Base-by-base conservation (phyloP, 2,888 invertebrate species). In the Temnothorax rugatulus region DNA sequence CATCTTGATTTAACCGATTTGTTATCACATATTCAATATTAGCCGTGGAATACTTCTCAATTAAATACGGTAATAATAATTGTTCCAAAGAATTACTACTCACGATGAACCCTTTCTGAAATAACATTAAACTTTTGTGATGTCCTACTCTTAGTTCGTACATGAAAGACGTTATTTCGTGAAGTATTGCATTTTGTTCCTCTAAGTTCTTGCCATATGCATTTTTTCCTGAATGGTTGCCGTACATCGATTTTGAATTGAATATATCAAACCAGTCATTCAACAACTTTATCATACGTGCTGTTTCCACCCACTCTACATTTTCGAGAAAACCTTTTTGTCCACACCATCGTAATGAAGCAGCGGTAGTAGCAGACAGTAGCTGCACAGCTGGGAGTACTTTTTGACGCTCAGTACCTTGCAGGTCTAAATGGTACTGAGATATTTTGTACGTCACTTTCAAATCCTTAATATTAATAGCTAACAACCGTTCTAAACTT, bases 371-470 rank as follows among this genome's bases (percentile, higher is more conserved):
- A 21, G 13, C 44, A 15, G 64, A 66, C 15, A 66, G 7, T 21
- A 66, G 41, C 15, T 66, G 21, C 7, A 7, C 25, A 44, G 64
- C 44, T 44, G 64, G 76, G 21, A 74, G 61, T 59, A 91, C 91
- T 54, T 85, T 86, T 86, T 90, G 89, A 18, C 91, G 54, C 76
- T 88, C 61, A 15, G 87, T 76, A 59, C 88, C 89, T 66, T 85
- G 74, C 9, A 90, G 84, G 73, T 90, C 66, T 4, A 91, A 34
- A 87, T 91, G 90, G 4, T 86, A 69, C 66, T 76, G 50, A 38
- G 84, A 88, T n/a, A 90, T 25, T 87, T 89, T 90, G 81, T 85
- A 85, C 3, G 84, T 86, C 34, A 88, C 73, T 77, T 84, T 89
- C 59, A 89, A 82, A 74, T 91, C 44, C 13, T 38, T 64, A 11